phyloP scores from a whole-genome alignment of 2,797 vertebrate species.

The Dromococcyx pavoninus region DNA sequence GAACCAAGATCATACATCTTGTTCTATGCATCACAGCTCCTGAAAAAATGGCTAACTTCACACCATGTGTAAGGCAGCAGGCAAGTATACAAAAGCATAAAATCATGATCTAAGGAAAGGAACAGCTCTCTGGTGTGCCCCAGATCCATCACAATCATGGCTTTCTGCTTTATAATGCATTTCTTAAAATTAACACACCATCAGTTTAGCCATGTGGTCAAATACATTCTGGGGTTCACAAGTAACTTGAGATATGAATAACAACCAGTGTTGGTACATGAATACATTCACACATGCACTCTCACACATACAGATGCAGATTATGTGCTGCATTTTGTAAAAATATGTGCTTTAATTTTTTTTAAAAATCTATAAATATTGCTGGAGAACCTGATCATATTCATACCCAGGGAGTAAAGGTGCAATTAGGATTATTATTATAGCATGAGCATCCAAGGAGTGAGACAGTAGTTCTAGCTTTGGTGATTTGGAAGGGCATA shows the following conservation, averaged over 20 bases:
- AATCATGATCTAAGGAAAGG: not conserved
- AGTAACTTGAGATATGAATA: not conserved
- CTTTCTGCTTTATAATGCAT: not conserved
- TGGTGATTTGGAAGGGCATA: not conserved
- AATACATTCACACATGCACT: not conserved
- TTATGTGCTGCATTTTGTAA: not conserved
- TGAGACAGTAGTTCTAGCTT: not conserved
- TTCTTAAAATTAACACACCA: not conserved
- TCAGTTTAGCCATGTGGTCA: not conserved
- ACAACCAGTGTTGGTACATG: not conserved
- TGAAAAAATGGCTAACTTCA: not conserved
- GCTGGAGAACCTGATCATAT: not conserved
- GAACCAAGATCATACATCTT: not conserved
- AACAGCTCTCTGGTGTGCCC: not conserved
- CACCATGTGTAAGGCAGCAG: not conserved
- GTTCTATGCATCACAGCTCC: not conserved
- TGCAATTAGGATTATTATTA: not conserved
- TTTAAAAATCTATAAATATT: not conserved
- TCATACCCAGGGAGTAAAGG: not conserved
- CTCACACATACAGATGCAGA: not conserved
- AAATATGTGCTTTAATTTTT: not conserved
- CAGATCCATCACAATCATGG: not conserved
- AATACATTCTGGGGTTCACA: not conserved
- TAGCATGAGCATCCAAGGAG: not conserved
- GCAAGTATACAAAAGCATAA: not conserved